A percentile compares a stretch with the other conserved stretches of the same genome.
These are phyloP conservation scores for Galaxias olidus DNA, from an alignment of 2,797 vertebrate species.

Conservation along the genomic window DNA sequence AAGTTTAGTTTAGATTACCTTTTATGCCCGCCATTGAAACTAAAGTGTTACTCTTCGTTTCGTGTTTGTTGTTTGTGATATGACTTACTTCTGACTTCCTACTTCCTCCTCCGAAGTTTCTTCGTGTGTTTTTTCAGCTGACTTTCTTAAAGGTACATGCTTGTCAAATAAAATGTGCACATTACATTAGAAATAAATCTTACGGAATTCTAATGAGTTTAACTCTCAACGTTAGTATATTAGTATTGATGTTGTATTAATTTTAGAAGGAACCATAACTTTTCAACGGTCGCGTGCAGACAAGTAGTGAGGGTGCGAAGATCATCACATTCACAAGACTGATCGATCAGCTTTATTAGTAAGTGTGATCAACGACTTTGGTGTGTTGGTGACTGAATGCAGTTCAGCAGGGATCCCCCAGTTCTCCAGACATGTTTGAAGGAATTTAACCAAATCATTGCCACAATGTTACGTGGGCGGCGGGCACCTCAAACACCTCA, in stretches of 20 bases:
- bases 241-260: background rate
- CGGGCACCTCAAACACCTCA: no score
- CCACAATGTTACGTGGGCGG: no score
- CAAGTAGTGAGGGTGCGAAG: background rate
- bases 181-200: constrained; percentile 31
- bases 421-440: no score
- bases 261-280: no score
- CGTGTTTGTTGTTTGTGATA: constrained; percentile 48
- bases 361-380: no score
- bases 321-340: no score
- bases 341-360: no score
- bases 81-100: constrained; percentile 69
- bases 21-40: constrained; percentile 76
- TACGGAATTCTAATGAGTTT: background rate
- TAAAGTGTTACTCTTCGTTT: constrained; percentile 4
- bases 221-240: no score
- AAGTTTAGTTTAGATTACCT: constrained; percentile 58
- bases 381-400: no score
- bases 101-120: constrained; percentile 58
- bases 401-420: no score
- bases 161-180: no score
- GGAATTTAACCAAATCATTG: no score
- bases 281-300: background rate
- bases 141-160: constrained; percentile 63
- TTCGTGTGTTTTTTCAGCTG: constrained; percentile 42